Evolutionary conservation across 2,797 vertebrate genomes (phyloP).

Genomic region (Diplodus puntazzo): DNA sequence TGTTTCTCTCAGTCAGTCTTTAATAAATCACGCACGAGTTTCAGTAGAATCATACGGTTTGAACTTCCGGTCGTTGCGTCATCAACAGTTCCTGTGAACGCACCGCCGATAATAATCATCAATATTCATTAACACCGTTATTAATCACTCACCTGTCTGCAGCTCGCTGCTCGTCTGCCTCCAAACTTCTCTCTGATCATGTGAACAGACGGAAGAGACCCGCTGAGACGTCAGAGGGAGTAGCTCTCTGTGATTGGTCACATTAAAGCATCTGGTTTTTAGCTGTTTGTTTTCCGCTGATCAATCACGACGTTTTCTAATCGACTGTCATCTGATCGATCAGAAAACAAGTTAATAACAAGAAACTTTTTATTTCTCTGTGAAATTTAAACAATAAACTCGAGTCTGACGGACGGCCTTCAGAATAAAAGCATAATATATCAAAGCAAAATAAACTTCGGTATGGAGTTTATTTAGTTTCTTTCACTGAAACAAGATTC

Average conservation of each 20-base stretch:
- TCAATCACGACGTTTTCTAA: neutral
- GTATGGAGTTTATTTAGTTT: no score
- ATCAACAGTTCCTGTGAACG: no score
- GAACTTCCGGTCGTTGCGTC: no score
- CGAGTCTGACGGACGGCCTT: neutral
- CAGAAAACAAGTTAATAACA: no score
- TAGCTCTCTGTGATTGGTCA: slow-evolving; percentile 34
- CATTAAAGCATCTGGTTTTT: fast-evolving
- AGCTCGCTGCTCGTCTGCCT: no score
- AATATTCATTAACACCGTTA: neutral
- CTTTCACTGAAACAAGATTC: no score
- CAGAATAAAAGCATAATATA: neutral
- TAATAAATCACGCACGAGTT: no score
- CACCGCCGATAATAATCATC: neutral
- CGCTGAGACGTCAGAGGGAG: slow-evolving; percentile 9
- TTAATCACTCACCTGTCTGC: slow-evolving; percentile 15
- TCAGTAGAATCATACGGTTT: no score
- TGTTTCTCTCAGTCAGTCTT: no score
- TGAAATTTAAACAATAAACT: neutral
- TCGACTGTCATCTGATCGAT: neutral
- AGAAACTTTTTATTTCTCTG: no score
- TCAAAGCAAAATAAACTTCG: neutral
- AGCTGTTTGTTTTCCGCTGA: neutral
- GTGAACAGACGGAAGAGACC: fast-evolving
- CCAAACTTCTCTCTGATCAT: neutral